Evolutionary conservation across 2,797 vertebrate species (phyloP).

Genomic region (Streptopelia turtur): DNA sequence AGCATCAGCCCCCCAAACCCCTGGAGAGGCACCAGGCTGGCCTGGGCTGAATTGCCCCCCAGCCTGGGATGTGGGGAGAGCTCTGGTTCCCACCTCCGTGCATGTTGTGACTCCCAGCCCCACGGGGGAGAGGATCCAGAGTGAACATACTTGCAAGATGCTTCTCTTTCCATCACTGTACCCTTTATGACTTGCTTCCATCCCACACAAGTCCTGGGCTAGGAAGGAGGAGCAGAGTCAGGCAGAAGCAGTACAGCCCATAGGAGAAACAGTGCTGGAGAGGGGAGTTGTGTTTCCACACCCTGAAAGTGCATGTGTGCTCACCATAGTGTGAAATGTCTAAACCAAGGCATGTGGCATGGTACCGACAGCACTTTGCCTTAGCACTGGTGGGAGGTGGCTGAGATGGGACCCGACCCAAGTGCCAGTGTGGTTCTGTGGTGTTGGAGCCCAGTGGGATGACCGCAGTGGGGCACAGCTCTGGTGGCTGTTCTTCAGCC

Average conservation of each 20-base stretch:
- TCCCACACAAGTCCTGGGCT: accelerated
- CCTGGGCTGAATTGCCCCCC: background rate
- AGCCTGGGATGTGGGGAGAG: background rate
- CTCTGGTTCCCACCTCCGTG: background rate
- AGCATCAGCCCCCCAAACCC: background rate
- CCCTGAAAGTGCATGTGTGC: background rate
- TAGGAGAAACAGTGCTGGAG: background rate
- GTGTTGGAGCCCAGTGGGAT: background rate
- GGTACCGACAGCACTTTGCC: background rate
- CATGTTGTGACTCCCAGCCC: background rate
- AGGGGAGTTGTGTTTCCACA: background rate
- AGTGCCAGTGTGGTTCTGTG: accelerated
- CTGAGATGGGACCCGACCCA: background rate
- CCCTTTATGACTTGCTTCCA: background rate
- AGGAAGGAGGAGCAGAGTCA: background rate
- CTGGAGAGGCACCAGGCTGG: background rate
- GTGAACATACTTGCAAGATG: background rate
- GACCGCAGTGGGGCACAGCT: accelerated
- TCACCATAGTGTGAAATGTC: accelerated
- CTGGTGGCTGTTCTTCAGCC: background rate
- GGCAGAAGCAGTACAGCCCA: background rate
- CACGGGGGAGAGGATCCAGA: background rate
- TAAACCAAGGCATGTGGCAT: accelerated
- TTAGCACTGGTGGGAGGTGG: background rate
- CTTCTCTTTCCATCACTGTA: background rate